Conservation (phyloP, 2,797 vertebrate genomes). For the Rhinogobio ventralis region DNA sequence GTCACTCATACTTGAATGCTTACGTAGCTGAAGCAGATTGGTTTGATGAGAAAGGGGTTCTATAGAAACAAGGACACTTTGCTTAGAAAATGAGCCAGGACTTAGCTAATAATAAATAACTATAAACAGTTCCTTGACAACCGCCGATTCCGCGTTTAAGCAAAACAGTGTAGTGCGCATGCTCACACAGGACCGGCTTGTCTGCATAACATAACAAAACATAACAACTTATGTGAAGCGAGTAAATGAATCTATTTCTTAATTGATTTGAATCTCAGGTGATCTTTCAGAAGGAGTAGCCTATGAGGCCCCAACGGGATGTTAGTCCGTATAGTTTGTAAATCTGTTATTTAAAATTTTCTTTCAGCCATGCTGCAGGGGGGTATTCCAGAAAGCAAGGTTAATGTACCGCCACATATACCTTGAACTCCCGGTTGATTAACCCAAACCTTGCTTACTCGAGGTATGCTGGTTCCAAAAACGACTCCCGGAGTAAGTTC, state of each 20-base stretch:
- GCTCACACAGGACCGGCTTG: background rate
- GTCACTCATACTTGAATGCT: constrained; percentile 14
- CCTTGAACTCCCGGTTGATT: too few species aligned
- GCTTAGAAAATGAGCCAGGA: background rate
- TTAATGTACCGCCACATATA: too few species aligned
- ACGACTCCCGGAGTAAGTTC: too few species aligned
- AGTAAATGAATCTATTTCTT: background rate
- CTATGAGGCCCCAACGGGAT: too few species aligned
- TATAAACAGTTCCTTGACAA: background rate
- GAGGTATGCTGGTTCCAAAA: too few species aligned
- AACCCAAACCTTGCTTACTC: too few species aligned
- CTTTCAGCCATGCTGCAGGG: background rate
- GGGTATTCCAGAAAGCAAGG: too few species aligned
- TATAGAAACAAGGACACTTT: background rate
- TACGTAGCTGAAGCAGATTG: background rate
- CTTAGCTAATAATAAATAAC: background rate
- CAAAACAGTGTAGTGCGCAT: constrained; percentile 24
- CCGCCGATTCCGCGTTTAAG: background rate
- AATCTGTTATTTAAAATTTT: background rate
- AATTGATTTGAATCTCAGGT: background rate
- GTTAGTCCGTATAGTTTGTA: background rate
- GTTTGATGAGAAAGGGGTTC: background rate
- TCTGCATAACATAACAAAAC: background rate
- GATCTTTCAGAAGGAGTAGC: background rate
- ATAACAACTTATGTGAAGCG: background rate